These are phyloP conservation scores for Pollimyrus isidori DNA, from an alignment of 2,113 vertebrate genomes.

Conservation along the genomic window DNA sequence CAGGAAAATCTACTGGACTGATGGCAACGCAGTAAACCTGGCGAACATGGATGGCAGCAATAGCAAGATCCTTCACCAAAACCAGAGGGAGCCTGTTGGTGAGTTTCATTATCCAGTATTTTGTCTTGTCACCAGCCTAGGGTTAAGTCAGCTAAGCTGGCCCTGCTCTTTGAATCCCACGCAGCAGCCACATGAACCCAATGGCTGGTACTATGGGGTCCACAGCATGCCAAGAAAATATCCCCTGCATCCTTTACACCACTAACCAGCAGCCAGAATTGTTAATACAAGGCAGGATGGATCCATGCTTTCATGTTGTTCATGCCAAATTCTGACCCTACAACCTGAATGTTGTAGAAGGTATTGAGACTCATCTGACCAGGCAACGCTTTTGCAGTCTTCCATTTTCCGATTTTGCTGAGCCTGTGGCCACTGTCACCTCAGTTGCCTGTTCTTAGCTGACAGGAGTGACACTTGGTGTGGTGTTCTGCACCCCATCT, in stretches of 20 bases:
- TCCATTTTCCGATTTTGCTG: not conserved
- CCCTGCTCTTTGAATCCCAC: not conserved
- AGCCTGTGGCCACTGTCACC: not conserved
- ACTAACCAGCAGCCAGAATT: not conserved
- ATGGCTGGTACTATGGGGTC: not conserved
- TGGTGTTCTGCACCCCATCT: not conserved
- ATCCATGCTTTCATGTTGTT: not conserved
- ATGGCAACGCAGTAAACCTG: slow-evolving; percentile 93
- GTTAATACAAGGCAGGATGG: not conserved
- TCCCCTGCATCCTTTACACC: not conserved
- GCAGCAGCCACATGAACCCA: not conserved
- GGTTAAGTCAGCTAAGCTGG: not conserved
- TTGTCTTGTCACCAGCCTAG: not conserved
- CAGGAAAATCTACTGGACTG: slow-evolving; percentile 95
- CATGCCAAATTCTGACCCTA: not conserved
- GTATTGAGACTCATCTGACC: not conserved
- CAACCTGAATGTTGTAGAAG: not conserved
- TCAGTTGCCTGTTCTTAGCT: not conserved
- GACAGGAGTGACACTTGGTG: not conserved
- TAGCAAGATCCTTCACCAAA: slow-evolving; percentile 93
- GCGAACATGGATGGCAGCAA: slow-evolving; percentile 98
- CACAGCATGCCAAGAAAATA: not conserved
- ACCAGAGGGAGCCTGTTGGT: slow-evolving; percentile 93
- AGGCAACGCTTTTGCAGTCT: not conserved
- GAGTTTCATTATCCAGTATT: slow-evolving; percentile 40